Base-by-base conservation (phyloP, 35 echinoderm and acorn worm genomes). In the Patiria miniata region DNA sequence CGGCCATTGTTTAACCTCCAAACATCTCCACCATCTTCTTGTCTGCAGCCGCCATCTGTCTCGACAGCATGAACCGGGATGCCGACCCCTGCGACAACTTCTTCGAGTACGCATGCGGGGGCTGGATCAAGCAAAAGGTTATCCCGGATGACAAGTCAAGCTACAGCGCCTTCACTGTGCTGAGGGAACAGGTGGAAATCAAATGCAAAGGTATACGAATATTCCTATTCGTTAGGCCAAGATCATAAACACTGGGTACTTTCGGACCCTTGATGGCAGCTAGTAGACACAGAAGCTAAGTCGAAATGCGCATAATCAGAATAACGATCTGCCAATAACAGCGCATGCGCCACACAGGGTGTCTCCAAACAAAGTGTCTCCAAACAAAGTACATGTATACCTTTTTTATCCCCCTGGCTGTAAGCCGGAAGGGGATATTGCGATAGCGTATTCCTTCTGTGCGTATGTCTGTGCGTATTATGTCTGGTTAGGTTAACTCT, bases 21-120 rank as follows among this genome's bases (percentile, higher is more conserved):
- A 47, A 6, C 42, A 47, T 47, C 12, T 47, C n/a, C n/a, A 47
- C 12, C 4, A 47, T 6, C 42, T 47, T 12, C 42, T 47, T 47
- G 4, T 47, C 12, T 79, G 7, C 39, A 98, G 95, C 95, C 51
- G 91, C 79, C 15, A 50, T 59, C 36, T 61, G 91, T 21, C 77
- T 94, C 37, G 83, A 89, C 29, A 94, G 58, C 68, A 98, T 98
- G 95, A 86, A 98, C 38, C 29, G 61, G 22, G 61, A 79, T 10
- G 92, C 79, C 15, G 57, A 94, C 28, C 95, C 95, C 1, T 98
- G 95, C 47, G 92, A 94, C 50, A 90, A 98, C 60, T 98, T 98
- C 59, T 98, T 95, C 78, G 92, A 98, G 54, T 94, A 86, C 83
- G 80, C 95, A 39, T 94, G 95, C 50, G 95, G 95, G 8, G 92